These are phyloP conservation scores for Cydia fagiglandana DNA, from an alignment of 1,140 invertebrate genomes.

Conservation along the genomic window DNA sequence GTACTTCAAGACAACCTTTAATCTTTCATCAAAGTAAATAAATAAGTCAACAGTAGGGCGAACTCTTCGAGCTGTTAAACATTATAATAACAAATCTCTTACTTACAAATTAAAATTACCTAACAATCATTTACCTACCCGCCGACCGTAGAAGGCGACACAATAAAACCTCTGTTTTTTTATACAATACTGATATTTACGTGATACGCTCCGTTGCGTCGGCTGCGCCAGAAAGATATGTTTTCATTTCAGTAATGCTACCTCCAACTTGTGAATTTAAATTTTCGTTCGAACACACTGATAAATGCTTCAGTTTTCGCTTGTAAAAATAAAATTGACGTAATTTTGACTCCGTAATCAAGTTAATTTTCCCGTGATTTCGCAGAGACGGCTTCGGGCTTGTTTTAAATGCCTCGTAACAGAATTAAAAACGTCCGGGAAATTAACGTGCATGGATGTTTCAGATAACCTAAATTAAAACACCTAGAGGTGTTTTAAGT, in stretches of 20 bases:
- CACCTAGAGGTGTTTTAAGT: no score
- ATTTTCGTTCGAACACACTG: slow-evolving; percentile 11
- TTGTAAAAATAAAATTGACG: slow-evolving; percentile 12
- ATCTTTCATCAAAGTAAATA: slow-evolving; percentile 69
- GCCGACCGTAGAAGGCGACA: slow-evolving; percentile 7
- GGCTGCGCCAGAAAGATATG: slow-evolving; percentile 17
- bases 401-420: slow-evolving; percentile 6
- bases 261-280: slow-evolving; percentile 3
- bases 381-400: background rate
- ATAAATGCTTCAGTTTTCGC: slow-evolving; percentile 11
- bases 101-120: slow-evolving; percentile 61
- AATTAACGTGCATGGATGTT: background rate
- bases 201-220: background rate
- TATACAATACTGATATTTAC: slow-evolving; percentile 10
- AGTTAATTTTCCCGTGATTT: slow-evolving; percentile 10
- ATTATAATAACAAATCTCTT: slow-evolving; percentile 72
- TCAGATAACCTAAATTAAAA: no score
- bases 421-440: background rate
- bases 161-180: slow-evolving; percentile 27
- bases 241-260: slow-evolving; percentile 25
- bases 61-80: slow-evolving; percentile 75
- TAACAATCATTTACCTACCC: slow-evolving; percentile 40
- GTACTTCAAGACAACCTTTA: slow-evolving; percentile 76
- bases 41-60: slow-evolving; percentile 75
- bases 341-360: background rate